A percentile compares a stretch with the other conserved stretches of the same genome.
Conservation (phyloP, 2,888 invertebrate species). For the Aproaerema taeniolella region DNA sequence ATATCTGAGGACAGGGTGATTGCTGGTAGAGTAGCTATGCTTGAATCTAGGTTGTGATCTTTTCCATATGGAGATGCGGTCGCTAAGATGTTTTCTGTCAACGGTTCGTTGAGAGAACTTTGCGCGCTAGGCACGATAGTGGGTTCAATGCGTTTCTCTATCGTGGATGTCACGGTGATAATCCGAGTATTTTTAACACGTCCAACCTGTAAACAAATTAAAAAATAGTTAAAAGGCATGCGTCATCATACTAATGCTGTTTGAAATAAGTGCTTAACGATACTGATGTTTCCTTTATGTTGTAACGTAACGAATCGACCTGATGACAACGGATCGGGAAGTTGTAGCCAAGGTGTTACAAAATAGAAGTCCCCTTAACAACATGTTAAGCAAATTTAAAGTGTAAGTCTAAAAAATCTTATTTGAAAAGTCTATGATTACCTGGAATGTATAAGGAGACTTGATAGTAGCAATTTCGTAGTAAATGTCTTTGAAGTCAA, state of each 20-base stretch:
- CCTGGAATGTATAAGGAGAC: conserved; percentile 94
- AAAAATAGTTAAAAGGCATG: conserved; percentile 3
- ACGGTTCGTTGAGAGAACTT: conserved; percentile 83
- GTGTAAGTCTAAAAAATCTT: too few species aligned
- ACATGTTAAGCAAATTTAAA: too few species aligned
- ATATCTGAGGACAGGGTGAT: conserved; percentile 85
- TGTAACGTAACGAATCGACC: too few species aligned
- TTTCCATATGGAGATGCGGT: conserved; percentile 86
- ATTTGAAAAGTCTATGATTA: too few species aligned
- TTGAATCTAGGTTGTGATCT: conserved; percentile 83
- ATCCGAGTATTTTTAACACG: conserved; percentile 91
- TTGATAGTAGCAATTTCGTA: conserved; percentile 94
- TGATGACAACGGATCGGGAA: too few species aligned
- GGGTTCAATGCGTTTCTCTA: conserved; percentile 86
- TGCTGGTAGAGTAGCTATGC: conserved; percentile 89
- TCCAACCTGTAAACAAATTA: conserved; percentile 81
- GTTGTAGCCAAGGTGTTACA: too few species aligned
- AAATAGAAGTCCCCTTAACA: too few species aligned
- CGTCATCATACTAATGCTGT: not conserved
- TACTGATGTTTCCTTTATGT: not conserved
- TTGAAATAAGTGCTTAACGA: conserved; percentile 4
- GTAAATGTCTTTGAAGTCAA: conserved; percentile 90
- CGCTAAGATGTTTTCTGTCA: conserved; percentile 92
- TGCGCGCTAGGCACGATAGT: conserved; percentile 72
- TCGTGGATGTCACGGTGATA: conserved; percentile 91